A percentile compares a stretch with the other conserved stretches of the same genome.
Evolutionary conservation across 2,113 vertebrate species (phyloP).

Genomic region (Guaruba guarouba): DNA sequence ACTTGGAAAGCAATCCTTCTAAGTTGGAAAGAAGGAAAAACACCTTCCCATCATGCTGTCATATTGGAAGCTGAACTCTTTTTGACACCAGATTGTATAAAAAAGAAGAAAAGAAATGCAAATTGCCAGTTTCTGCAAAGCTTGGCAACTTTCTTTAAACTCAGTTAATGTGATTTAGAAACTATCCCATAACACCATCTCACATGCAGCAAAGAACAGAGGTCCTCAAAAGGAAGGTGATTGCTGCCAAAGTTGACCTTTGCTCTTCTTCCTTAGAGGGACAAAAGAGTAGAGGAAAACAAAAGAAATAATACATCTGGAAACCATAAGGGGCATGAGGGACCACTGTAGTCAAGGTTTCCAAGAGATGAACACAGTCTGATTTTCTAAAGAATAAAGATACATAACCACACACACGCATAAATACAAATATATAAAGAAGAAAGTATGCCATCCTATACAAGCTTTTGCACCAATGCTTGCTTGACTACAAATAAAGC

Average conservation of each 20-base stretch:
- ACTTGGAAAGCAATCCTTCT: slow-evolving; percentile 24
- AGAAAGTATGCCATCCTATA: background rate
- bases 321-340: background rate
- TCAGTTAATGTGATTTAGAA: slow-evolving; percentile 16
- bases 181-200: background rate
- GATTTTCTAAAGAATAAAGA: background rate
- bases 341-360: background rate
- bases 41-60: slow-evolving; percentile 17
- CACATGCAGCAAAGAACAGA: background rate
- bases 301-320: background rate
- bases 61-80: slow-evolving; percentile 14
- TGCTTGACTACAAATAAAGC: background rate
- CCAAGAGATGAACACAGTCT: background rate
- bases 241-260: background rate
- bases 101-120: background rate
- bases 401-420: rapidly evolving
- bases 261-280: background rate
- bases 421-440: background rate
- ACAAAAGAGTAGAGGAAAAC: background rate
- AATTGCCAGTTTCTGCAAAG: slow-evolving; percentile 2
- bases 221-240: background rate
- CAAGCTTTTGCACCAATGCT: background rate
- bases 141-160: background rate
- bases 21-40: slow-evolving; percentile 12
- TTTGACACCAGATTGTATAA: slow-evolving; percentile 26